phyloP scores from a whole-genome alignment of 2,797 vertebrate genomes.

The Centropyge bicolor region DNA sequence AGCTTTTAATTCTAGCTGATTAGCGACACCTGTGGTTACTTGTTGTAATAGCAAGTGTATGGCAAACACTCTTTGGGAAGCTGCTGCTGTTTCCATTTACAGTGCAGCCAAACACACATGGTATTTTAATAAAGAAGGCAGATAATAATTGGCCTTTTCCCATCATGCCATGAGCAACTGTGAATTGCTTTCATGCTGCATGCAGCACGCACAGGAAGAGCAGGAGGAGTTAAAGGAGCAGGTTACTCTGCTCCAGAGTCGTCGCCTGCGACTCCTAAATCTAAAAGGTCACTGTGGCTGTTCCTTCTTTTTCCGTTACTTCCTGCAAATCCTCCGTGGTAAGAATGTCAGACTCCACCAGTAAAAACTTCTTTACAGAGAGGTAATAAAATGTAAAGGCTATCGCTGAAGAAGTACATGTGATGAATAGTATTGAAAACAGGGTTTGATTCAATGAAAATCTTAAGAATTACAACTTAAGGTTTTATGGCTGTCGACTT shows the following conservation, averaged over 20 bases:
- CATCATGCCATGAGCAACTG: not conserved
- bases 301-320: not conserved
- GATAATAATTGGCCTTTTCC: not conserved
- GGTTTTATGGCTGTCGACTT: not conserved
- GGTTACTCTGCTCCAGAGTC: not conserved
- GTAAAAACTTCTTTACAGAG: not conserved
- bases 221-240: not conserved
- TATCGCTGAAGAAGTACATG: not conserved
- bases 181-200: not conserved
- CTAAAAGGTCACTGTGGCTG: not conserved
- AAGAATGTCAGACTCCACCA: not conserved
- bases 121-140: not conserved
- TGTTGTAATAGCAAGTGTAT: not conserved
- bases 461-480: not conserved
- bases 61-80: not conserved
- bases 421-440: too few relatives aligned
- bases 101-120: not conserved
- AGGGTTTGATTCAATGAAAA: not conserved
- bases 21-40: not conserved
- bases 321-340: not conserved
- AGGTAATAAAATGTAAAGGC: not conserved
- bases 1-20: not conserved
- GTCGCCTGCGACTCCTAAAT: too few relatives aligned
- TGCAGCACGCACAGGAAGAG: not conserved
- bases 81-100: not conserved